These are phyloP conservation scores for Rachycentron canadum DNA, from an alignment of 2,797 vertebrate species.

Conservation along the genomic window DNA sequence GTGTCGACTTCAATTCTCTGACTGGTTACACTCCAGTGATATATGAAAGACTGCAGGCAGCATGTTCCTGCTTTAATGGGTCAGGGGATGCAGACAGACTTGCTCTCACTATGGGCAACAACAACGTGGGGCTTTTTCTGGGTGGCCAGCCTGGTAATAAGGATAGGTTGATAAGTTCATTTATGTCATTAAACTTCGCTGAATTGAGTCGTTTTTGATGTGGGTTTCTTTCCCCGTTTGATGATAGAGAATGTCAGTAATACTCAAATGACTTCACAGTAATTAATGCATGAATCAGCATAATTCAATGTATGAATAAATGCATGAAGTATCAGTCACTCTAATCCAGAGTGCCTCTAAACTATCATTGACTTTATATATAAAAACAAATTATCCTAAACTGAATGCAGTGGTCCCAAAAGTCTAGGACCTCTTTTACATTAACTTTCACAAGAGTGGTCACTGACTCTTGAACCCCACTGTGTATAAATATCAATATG, in stretches of 20 bases:
- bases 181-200: slow-evolving; percentile 22
- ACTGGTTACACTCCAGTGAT: slow-evolving; percentile 38
- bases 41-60: slow-evolving; percentile 39
- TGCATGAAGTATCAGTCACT: slow-evolving; percentile 18
- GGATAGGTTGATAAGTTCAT: slow-evolving; percentile 2
- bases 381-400: neutral
- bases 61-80: slow-evolving; percentile 31
- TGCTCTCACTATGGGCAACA: slow-evolving; percentile 7
- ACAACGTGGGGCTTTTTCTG: slow-evolving; percentile 10
- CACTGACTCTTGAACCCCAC: too few species aligned
- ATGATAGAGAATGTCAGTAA: slow-evolving; percentile 3
- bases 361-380: neutral
- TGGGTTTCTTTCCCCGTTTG: slow-evolving; percentile 2
- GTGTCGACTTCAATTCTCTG: neutral
- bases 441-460: too few species aligned
- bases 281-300: slow-evolving; percentile 39
- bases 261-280: slow-evolving; percentile 12
- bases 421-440: too few species aligned
- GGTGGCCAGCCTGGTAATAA: slow-evolving; percentile 18
- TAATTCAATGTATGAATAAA: slow-evolving; percentile 8
- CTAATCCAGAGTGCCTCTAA: neutral
- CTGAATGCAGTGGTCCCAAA: neutral
- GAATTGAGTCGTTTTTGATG: neutral
- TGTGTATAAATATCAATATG: too few species aligned
- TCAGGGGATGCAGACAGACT: slow-evolving; percentile 23